A percentile compares a stretch with the other conserved stretches of the same genome.
Evolutionary conservation across 2,113 vertebrate species (phyloP).

Genomic region (Carassius auratus): DNA sequence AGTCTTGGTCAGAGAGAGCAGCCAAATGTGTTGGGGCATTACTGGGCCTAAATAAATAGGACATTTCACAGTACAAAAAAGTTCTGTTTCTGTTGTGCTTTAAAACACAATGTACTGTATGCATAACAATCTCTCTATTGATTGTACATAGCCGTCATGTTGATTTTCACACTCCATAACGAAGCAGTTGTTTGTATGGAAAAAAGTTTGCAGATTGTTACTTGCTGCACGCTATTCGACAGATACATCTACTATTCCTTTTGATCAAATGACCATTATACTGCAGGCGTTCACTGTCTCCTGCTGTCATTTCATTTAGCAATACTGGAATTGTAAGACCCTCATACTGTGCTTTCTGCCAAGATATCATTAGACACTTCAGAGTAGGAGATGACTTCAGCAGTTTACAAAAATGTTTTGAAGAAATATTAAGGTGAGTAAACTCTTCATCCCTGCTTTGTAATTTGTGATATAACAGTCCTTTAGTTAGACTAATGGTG

Average conservation of each 20-base stretch:
- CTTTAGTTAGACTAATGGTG: neutral
- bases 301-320: constrained; percentile 2
- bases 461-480: neutral
- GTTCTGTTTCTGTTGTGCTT: neutral
- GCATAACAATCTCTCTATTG: neutral
- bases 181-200: neutral
- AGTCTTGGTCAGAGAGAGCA: constrained; percentile 47
- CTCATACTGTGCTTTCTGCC: constrained; percentile 3
- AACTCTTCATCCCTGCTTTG: neutral
- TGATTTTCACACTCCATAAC: neutral
- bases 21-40: constrained; percentile 39
- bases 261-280: constrained; percentile 13
- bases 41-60: constrained; percentile 1
- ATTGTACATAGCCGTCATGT: neutral
- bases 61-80: neutral
- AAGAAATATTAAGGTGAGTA: constrained; percentile 7
- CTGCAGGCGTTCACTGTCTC: neutral
- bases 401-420: neutral
- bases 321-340: neutral
- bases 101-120: neutral
- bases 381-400: neutral
- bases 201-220: neutral
- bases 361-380: neutral
- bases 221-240: neutral
- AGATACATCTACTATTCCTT: neutral